Base-by-base conservation (phyloP, 2,888 invertebrate genomes). In the Prosapia bicincta region DNA sequence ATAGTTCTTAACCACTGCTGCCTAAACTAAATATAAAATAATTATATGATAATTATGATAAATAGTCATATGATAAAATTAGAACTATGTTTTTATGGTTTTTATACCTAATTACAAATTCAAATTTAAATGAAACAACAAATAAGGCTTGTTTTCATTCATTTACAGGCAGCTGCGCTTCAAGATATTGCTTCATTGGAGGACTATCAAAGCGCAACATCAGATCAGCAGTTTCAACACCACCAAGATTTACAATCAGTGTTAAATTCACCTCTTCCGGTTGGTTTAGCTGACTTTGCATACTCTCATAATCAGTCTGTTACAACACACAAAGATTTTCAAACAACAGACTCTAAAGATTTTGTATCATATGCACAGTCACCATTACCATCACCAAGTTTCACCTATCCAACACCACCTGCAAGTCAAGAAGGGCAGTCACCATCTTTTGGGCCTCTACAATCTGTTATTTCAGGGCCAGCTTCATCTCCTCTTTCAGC, bases 331-430 rank as follows among this genome's bases (percentile, higher is more conserved):
- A 85, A 26, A 83, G 85, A 78, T 83, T 75, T 78, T 79, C 66
- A 81, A 78, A 67, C 74, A 15, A 67, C 67, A 15, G 76, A 76
- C 38, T 54, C 78, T 74, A 79, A 77, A 85, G 25, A 84, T 84
- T n/a, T 84, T 84, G 72, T 85, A 83, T 66, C 72, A 74, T 76
- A 84, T 82, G 23, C 85, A 83, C 75, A 85, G 83, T 81, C 85
- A 84, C 66, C 85, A 84, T 80, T 82, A 78, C 80, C 86, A 3
- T 87, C 93, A n/a, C 93, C 93, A 0, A 91, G 92, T 43, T 88
- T 95, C 81, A 90, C 93, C 25, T 95, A 95, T 83, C 95, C 95
- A 1, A 95, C 95, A 9, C 95, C 95, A 25, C 95, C 95, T 3
- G 94, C 95, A 0, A 95, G 94, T 81, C 94, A 94, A 81, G 95